Evolutionary conservation across 2,113 vertebrate species (phyloP).

Genomic region (Puntigrus tetrazona): DNA sequence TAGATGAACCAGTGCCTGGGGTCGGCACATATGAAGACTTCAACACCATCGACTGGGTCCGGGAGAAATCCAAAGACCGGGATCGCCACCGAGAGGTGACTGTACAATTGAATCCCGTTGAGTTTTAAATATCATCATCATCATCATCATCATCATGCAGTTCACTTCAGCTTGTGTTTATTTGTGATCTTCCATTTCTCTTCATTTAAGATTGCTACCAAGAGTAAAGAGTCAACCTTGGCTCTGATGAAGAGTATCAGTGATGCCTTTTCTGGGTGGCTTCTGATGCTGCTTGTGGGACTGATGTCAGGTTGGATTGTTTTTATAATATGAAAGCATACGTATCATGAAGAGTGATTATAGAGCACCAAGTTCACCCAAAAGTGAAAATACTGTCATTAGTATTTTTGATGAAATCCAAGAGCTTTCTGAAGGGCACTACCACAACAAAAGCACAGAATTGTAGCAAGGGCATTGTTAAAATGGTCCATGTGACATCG

Average conservation of each 20-base stretch:
- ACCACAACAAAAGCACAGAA: too few relatives aligned
- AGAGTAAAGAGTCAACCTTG: slow-evolving; percentile 85
- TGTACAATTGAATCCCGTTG: not conserved
- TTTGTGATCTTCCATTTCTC: not conserved
- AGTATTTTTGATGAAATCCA: too few relatives aligned
- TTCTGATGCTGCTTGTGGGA: slow-evolving; percentile 85
- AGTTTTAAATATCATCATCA: not conserved
- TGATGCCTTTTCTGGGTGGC: slow-evolving; percentile 87
- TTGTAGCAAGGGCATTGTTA: too few relatives aligned
- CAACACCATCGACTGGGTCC: slow-evolving; percentile 89
- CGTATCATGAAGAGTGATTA: not conserved
- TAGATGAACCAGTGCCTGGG: slow-evolving; percentile 84
- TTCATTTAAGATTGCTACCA: slow-evolving; percentile 77
- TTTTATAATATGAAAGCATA: not conserved
- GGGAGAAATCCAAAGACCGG: slow-evolving; percentile 86
- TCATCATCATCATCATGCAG: not conserved
- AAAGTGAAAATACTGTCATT: too few relatives aligned
- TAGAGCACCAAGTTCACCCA: not conserved
- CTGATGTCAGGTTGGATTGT: slow-evolving; percentile 78
- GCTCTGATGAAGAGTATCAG: slow-evolving; percentile 83
- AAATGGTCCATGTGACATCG: too few relatives aligned
- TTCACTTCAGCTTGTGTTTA: not conserved
- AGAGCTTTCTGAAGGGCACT: too few relatives aligned
- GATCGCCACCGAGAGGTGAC: slow-evolving; percentile 86
- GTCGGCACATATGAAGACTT: slow-evolving; percentile 89